phyloP scores from a whole-genome alignment of 2,113 vertebrate species.

The Baryphthengus martii region DNA sequence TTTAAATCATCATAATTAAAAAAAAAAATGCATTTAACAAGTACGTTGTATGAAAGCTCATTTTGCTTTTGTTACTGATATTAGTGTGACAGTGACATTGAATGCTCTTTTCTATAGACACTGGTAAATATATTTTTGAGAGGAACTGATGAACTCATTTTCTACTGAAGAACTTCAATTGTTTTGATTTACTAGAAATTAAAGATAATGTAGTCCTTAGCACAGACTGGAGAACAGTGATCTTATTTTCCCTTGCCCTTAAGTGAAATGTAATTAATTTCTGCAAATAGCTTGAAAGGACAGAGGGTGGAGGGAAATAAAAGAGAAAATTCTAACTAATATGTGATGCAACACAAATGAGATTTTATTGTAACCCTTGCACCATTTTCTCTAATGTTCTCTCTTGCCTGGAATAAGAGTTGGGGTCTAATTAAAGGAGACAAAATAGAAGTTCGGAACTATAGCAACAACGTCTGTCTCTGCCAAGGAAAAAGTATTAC shows the following conservation, averaged over 20 bases:
- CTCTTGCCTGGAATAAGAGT: not conserved
- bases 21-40: not conserved
- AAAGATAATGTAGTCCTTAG: not conserved
- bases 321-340: not conserved
- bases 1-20: not conserved
- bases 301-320: not conserved
- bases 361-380: not conserved
- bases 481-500: not conserved
- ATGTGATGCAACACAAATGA: not conserved
- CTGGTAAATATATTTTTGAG: not conserved
- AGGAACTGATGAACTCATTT: not conserved
- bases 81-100: not conserved
- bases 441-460: not conserved
- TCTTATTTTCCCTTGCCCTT: not conserved
- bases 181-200: conserved; percentile 30
- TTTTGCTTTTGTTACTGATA: not conserved
- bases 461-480: not conserved
- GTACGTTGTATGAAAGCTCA: not conserved
- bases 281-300: not conserved
- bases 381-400: not conserved
- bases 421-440: not conserved
- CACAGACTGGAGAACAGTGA: not conserved
- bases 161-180: not conserved
- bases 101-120: not conserved
- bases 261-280: conserved; percentile 19